These are phyloP conservation scores for Pollenia amentaria DNA, from an alignment of 2,888 invertebrate species.

Conservation along the genomic window DNA sequence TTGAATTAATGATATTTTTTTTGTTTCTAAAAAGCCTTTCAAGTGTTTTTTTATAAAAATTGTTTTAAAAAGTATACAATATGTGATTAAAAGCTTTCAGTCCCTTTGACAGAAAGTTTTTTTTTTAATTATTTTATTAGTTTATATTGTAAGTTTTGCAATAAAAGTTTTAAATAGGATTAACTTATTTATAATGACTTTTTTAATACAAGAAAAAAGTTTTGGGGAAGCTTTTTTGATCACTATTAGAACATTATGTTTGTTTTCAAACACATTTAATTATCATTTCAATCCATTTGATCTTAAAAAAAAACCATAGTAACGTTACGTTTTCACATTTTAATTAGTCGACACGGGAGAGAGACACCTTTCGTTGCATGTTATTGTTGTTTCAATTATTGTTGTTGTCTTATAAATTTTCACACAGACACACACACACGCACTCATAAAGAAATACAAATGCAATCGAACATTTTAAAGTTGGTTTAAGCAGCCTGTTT, in stretches of 20 bases:
- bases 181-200: no score
- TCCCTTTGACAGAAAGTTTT: no score
- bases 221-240: background rate
- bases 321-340: conserved; percentile 72
- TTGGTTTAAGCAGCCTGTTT: conserved; percentile 58
- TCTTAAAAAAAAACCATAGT: conserved; percentile 51
- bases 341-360: conserved; percentile 71
- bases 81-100: no score
- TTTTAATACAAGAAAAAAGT: no score
- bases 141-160: no score
- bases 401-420: background rate
- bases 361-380: conserved; percentile 52
- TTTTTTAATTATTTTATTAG: no score
- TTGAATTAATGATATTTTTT: no score
- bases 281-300: conserved; percentile 49
- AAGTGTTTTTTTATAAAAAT: no score
- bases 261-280: conserved; percentile 27
- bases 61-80: no score
- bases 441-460: background rate
- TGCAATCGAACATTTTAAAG: background rate
- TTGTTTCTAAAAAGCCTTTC: no score
- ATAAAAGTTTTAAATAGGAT: no score
- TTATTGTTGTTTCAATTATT: background rate
- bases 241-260: background rate
- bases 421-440: background rate